Evolutionary conservation across 2,113 vertebrate species (phyloP).

Genomic region (Emydura subglobosa): DNA sequence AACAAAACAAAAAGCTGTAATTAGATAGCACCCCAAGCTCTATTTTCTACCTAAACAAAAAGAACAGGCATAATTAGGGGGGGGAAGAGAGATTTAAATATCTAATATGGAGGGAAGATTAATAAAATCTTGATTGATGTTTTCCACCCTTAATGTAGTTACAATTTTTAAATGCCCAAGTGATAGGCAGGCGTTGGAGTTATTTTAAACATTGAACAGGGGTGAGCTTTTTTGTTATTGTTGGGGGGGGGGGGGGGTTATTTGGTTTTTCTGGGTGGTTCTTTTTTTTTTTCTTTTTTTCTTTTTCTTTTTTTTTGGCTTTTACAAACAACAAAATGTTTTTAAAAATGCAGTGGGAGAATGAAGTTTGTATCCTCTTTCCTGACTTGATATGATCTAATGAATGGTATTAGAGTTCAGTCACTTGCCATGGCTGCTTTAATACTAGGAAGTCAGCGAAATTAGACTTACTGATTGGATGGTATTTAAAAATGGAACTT

Average conservation of each 20-base stretch:
- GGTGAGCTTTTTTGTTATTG: neutral
- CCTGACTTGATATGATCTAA: neutral
- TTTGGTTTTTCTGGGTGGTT: too few relatives aligned
- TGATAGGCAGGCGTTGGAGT: neutral
- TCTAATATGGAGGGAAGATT: neutral
- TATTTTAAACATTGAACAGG: neutral
- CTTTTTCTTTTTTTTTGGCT: neutral
- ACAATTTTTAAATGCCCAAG: neutral
- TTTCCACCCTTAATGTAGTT: neutral
- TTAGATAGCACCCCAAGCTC: neutral
- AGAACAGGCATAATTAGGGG: neutral
- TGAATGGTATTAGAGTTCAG: neutral
- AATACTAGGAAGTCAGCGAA: neutral
- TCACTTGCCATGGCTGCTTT: neutral
- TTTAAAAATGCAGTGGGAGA: neutral
- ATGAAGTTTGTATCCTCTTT: neutral
- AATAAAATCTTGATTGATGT: neutral
- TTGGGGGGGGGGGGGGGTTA: neutral
- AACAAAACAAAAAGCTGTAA: neutral
- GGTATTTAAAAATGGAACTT: neutral
- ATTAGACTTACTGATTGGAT: neutral
- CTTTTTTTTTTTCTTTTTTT: neutral
- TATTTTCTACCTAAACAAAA: neutral
- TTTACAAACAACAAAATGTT: neutral
- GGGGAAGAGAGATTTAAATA: neutral